A percentile compares a stretch with the other conserved stretches of the same genome.
Evolutionary conservation across 2,797 vertebrate species (phyloP).

Genomic region (Graptemys geographica): DNA sequence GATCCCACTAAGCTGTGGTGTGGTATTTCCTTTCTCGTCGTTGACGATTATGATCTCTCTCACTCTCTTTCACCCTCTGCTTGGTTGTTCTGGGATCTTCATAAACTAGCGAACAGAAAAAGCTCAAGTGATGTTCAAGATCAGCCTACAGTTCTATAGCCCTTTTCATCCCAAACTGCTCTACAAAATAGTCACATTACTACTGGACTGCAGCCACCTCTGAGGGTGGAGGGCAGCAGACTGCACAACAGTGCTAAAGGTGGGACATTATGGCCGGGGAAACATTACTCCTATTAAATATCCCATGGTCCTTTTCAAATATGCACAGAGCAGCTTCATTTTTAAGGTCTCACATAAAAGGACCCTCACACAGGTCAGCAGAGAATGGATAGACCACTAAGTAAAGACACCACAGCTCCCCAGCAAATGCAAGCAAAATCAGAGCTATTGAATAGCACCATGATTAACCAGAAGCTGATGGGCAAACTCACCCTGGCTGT

Average conservation of each 20-base stretch:
- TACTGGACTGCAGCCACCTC: not conserved
- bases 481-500: not conserved
- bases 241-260: not conserved
- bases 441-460: not conserved
- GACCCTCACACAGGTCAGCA: not conserved
- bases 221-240: not conserved
- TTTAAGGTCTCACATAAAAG: conserved; percentile 31
- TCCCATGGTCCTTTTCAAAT: not conserved
- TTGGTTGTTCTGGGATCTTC: not conserved
- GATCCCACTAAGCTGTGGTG: not conserved
- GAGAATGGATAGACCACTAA: not conserved
- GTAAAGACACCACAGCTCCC: not conserved
- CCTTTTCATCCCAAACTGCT: not conserved
- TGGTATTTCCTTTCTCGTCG: not conserved
- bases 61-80: not conserved
- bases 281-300: not conserved
- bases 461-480: not conserved
- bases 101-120: not conserved
- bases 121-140: not conserved
- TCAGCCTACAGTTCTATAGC: not conserved
- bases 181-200: not conserved
- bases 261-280: not conserved
- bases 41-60: not conserved
- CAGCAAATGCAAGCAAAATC: not conserved
- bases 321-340: conserved; percentile 19